phyloP scores from a whole-genome alignment of 2,888 invertebrate genomes.

The Drosophila diplacantha region DNA sequence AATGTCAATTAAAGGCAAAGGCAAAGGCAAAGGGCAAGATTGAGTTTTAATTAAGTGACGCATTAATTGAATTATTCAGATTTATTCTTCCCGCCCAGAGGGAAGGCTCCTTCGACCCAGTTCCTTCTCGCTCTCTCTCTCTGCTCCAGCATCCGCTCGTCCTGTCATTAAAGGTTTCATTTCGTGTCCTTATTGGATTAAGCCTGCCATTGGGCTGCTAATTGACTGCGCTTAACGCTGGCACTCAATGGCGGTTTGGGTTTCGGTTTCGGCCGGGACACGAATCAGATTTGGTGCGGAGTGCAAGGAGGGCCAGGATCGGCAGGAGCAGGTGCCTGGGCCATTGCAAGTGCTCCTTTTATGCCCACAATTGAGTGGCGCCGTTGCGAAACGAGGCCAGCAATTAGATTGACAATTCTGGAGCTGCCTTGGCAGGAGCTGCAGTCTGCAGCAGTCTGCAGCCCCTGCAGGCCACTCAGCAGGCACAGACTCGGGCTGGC shows the following conservation, averaged over 20 bases:
- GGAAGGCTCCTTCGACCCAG: background rate
- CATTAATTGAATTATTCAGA: conserved; percentile 70
- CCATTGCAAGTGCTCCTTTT: conserved; percentile 13
- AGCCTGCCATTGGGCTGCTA: conserved; percentile 58
- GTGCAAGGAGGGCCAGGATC: background rate
- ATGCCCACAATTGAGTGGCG: conserved; percentile 11
- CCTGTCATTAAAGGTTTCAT: conserved; percentile 59
- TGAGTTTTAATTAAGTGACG: conserved; percentile 69
- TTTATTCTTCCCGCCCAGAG: conserved; percentile 50
- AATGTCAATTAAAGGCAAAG: conserved; percentile 60
- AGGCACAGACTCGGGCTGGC: conserved; percentile 11
- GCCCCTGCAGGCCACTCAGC: conserved; percentile 14
- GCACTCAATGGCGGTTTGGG: conserved; percentile 17
- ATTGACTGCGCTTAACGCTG: conserved; percentile 60
- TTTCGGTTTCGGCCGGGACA: conserved; percentile 2
- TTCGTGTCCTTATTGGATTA: conserved; percentile 68
- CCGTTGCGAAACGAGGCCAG: conserved; percentile 4
- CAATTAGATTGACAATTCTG: conserved; percentile 35
- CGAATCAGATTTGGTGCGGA: background rate
- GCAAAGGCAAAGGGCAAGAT: conserved; percentile 54
- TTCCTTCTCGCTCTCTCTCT: no score
- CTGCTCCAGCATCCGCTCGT: conserved; percentile 21
- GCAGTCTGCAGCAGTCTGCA: background rate
- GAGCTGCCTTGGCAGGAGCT: conserved; percentile 1
- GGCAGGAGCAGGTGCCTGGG: background rate